phyloP scores from a whole-genome alignment of 2,797 vertebrate genomes.

The Melanotaenia parkinsoni region DNA sequence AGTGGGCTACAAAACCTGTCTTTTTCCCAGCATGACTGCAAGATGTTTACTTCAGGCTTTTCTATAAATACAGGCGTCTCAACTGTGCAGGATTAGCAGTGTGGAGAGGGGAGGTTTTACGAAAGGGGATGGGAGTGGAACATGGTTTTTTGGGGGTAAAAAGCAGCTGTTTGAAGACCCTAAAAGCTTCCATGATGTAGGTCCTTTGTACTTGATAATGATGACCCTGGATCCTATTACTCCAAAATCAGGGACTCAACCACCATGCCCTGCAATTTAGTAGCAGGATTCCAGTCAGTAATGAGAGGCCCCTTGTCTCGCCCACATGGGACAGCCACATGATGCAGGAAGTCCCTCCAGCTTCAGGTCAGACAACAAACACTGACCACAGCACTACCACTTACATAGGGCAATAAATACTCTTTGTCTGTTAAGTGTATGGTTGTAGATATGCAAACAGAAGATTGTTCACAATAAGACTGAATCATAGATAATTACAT shows the following conservation, averaged over 20 bases:
- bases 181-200: slow-evolving; percentile 74
- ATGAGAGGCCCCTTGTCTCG: slow-evolving; percentile 71
- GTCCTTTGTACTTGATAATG: slow-evolving; percentile 75
- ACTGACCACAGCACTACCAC: slow-evolving; percentile 43
- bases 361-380: slow-evolving; percentile 54
- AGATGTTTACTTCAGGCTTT: slow-evolving; percentile 62
- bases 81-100: slow-evolving; percentile 59
- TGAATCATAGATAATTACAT: neutral
- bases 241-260: slow-evolving; percentile 69
- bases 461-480: neutral
- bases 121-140: slow-evolving; percentile 65
- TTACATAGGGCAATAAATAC: slow-evolving; percentile 18
- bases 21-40: slow-evolving; percentile 50
- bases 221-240: slow-evolving; percentile 78
- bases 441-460: neutral
- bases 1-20: slow-evolving; percentile 16
- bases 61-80: slow-evolving; percentile 59
- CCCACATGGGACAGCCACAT: slow-evolving; percentile 44
- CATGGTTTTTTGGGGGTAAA: slow-evolving; percentile 53
- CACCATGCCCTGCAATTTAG: slow-evolving; percentile 75
- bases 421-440: slow-evolving; percentile 16
- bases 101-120: slow-evolving; percentile 56
- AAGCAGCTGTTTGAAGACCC: slow-evolving; percentile 75
- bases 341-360: slow-evolving; percentile 63
- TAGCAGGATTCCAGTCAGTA: slow-evolving; percentile 67